phyloP scores from a whole-genome alignment of 2,888 invertebrate genomes.

The Lasioglossum lativentre region DNA sequence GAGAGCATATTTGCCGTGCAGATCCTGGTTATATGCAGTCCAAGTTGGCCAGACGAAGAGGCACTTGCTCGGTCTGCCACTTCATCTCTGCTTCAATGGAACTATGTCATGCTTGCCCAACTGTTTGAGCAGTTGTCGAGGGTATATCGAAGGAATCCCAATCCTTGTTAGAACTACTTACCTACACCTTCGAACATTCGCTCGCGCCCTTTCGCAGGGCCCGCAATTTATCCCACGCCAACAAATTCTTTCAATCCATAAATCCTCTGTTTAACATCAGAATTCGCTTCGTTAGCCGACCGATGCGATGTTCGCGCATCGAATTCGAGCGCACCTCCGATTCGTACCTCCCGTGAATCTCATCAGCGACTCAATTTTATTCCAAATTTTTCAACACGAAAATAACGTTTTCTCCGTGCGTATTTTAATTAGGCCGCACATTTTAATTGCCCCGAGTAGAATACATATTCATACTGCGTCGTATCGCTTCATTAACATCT shows the following conservation, averaged over 20 bases:
- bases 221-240: background rate
- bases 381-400: background rate
- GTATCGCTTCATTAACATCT: background rate
- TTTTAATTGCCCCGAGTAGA: background rate
- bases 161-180: conserved; percentile 55
- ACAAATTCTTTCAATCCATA: background rate
- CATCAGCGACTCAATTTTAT: background rate
- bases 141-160: conserved; percentile 60
- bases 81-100: conserved; percentile 57
- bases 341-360: background rate
- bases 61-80: conserved; percentile 57
- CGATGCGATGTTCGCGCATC: background rate
- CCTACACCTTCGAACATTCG: conserved; percentile 18
- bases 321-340: background rate
- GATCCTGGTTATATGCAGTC: conserved; percentile 76
- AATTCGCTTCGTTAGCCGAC: background rate
- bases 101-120: conserved; percentile 69
- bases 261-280: background rate
- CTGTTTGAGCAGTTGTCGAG: conserved; percentile 71
- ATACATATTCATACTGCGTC: conserved; percentile 1
- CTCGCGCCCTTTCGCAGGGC: background rate
- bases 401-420: background rate
- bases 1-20: conserved; percentile 79
- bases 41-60: conserved; percentile 63
- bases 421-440: background rate